A percentile compares a stretch with the other conserved stretches of the same genome.
phyloP scores from a whole-genome alignment of 1,140 invertebrate genomes.

The Ylistrum balloti region DNA sequence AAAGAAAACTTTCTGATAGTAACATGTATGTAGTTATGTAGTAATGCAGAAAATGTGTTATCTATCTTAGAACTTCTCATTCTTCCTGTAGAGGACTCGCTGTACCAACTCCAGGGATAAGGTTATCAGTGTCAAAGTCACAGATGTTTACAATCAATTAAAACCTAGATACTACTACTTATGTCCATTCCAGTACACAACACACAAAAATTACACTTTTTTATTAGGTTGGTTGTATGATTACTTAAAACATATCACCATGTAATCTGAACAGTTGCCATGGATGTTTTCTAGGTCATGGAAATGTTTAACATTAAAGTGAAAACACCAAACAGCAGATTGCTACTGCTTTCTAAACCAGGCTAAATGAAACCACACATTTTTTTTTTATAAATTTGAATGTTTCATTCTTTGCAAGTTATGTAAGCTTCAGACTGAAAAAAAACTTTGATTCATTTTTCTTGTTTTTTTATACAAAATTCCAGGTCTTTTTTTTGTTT shows the following conservation, averaged over 20 bases:
- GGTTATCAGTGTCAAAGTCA: background rate
- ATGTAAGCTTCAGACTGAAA: too few relatives aligned
- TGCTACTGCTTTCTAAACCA: too few relatives aligned
- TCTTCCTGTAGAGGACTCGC: background rate
- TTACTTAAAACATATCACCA: background rate
- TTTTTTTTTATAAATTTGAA: too few relatives aligned
- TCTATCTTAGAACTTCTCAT: constrained; percentile 39
- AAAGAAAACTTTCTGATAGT: background rate
- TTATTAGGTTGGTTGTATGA: background rate
- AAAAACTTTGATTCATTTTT: too few relatives aligned
- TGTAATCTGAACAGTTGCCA: background rate
- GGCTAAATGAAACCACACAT: too few relatives aligned
- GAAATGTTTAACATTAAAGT: background rate
- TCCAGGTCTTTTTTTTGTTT: too few relatives aligned
- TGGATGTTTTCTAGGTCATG: constrained; percentile 18
- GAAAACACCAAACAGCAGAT: background rate
- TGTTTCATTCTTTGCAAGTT: too few relatives aligned
- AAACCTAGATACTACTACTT: constrained; percentile 5
- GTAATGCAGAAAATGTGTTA: constrained; percentile 35
- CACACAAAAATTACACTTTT: background rate
- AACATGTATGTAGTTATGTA: constrained; percentile 40
- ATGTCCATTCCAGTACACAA: background rate
- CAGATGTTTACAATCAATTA: constrained; percentile 9
- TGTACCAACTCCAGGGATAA: background rate
- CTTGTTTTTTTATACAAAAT: too few relatives aligned